Percentiles rank a stretch among this genome's conserved stretches.
phyloP scores from a whole-genome alignment of 2,797 vertebrate species.

The Parauchenoglanis ngamensis region DNA sequence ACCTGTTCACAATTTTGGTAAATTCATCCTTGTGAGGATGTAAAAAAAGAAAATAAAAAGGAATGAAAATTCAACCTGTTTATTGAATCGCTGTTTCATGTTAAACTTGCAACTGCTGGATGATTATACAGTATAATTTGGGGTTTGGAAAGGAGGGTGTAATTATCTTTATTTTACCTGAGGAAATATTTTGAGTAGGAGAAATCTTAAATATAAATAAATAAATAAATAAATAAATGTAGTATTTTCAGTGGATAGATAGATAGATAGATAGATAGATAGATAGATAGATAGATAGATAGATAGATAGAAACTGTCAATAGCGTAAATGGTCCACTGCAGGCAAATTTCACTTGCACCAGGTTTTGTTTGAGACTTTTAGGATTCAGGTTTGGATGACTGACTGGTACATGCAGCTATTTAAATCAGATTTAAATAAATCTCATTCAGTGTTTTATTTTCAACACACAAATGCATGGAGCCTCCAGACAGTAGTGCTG shows the following conservation, averaged over 20 bases:
- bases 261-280: no score
- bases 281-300: background rate
- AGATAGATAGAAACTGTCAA: background rate
- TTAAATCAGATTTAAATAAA: constrained; percentile 65
- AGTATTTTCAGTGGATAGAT: background rate
- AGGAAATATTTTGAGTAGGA: background rate
- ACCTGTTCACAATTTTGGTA: constrained; percentile 91
- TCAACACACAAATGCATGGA: constrained; percentile 60
- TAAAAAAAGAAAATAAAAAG: constrained; percentile 72
- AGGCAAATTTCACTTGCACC: background rate
- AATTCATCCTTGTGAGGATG: constrained; percentile 89
- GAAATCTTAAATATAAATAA: background rate
- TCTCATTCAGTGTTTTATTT: constrained; percentile 74
- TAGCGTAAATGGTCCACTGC: background rate
- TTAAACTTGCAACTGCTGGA: background rate
- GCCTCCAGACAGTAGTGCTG: constrained; percentile 72
- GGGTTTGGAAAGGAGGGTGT: background rate
- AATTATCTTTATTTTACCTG: background rate
- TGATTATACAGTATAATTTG: background rate
- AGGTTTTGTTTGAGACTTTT: constrained; percentile 4
- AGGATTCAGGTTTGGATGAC: background rate
- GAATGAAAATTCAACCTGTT: constrained; percentile 54
- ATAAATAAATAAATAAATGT: background rate
- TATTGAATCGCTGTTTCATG: constrained; percentile 32
- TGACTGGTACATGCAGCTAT: background rate